Evolutionary conservation across 2,888 invertebrate species (phyloP).

Genomic region (Pristionchus mayeri): DNA sequence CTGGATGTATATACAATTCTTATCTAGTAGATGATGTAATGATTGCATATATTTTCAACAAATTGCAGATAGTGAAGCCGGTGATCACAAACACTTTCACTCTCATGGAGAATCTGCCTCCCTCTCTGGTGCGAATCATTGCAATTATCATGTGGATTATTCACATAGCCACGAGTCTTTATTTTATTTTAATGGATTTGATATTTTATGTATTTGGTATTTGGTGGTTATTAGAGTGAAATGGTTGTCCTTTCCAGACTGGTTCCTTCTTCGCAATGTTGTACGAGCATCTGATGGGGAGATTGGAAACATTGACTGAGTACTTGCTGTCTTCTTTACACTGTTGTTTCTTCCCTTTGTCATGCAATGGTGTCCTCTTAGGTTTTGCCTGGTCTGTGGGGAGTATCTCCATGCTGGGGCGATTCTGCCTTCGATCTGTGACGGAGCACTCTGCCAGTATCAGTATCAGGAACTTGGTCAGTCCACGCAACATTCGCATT

Average conservation of each 20-base stretch:
- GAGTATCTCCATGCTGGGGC: not conserved
- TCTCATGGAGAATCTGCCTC: not conserved
- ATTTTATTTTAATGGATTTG: too few relatives aligned
- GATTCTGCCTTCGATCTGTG: constrained; percentile 17
- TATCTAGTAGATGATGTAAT: too few relatives aligned
- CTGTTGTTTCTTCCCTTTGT: not conserved
- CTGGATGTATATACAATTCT: too few relatives aligned
- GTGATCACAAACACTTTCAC: constrained; percentile 16
- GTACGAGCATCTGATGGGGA: not conserved
- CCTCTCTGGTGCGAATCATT: not conserved
- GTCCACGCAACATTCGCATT: not conserved
- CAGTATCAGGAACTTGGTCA: constrained; percentile 41
- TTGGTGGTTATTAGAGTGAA: too few relatives aligned
- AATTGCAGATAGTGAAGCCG: constrained; percentile 14
- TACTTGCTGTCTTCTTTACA: too few relatives aligned
- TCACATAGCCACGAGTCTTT: too few relatives aligned
- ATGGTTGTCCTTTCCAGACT: not conserved
- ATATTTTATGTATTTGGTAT: too few relatives aligned
- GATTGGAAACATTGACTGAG: not conserved
- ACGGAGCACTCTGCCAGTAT: not conserved
- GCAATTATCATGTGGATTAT: too few relatives aligned
- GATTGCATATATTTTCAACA: not conserved
- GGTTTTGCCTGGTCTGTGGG: constrained; percentile 34
- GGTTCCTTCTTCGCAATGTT: constrained; percentile 9
- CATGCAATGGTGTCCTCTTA: not conserved